Percentiles rank a stretch among this genome's conserved stretches.
Evolutionary conservation across 2,888 invertebrate species (phyloP).

Genomic region (Pristionchus maxplancki): DNA sequence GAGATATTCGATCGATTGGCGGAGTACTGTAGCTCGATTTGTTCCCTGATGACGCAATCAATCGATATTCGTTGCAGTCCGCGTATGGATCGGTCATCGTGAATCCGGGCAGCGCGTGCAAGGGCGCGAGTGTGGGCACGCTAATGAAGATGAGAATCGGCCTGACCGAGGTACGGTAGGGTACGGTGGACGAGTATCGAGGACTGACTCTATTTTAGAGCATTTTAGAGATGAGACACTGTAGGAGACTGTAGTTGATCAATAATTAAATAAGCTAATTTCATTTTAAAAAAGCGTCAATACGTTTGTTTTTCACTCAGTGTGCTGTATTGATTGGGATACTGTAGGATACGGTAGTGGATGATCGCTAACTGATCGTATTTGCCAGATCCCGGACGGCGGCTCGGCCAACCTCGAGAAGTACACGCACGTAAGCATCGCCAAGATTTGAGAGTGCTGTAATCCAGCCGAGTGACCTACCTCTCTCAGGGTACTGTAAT

Average conservation of each 20-base stretch:
- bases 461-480: not conserved
- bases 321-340: no score
- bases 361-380: not conserved
- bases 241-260: no score
- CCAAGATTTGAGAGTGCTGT: slow-evolving; percentile 13
- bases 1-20: no score
- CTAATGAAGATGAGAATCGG: slow-evolving; percentile 18
- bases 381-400: slow-evolving; percentile 35
- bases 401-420: not conserved
- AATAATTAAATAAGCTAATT: no score
- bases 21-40: not conserved
- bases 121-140: not conserved
- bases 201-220: no score
- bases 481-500: not conserved
- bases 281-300: no score
- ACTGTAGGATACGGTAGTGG: no score
- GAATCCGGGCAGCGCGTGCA: slow-evolving; percentile 42
- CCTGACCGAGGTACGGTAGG: slow-evolving; percentile 35
- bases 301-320: no score
- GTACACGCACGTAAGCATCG: slow-evolving; percentile 9
- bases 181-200: no score
- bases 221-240: no score
- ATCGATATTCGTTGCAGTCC: slow-evolving; percentile 12
- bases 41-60: no score
- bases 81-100: not conserved